phyloP scores from a whole-genome alignment of 2,888 invertebrate species.

The Erynnis tages region DNA sequence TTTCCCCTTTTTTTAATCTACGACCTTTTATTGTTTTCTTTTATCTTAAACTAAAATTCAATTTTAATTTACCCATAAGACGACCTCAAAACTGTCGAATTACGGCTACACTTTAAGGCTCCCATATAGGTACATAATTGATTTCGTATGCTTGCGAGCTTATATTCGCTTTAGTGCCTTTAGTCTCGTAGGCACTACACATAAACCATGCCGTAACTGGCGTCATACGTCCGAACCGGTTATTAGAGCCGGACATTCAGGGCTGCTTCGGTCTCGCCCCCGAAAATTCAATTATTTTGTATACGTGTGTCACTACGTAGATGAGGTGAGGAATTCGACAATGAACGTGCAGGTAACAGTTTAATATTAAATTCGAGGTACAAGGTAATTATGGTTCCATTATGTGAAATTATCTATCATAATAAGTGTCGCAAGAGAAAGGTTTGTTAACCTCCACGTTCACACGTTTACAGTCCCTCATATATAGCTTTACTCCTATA shows the following conservation, averaged over 20 bases:
- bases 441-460: too few relatives aligned
- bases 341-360: background rate
- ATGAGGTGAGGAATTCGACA: background rate
- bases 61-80: too few relatives aligned
- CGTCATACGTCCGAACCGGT: conserved; percentile 37
- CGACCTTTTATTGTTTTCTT: too few relatives aligned
- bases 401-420: too few relatives aligned
- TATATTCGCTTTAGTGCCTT: conserved; percentile 18
- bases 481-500: too few relatives aligned
- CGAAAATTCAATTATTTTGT: conserved; percentile 73
- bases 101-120: background rate
- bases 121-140: conserved; percentile 10
- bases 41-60: too few relatives aligned
- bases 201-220: conserved; percentile 36
- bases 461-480: too few relatives aligned
- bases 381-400: too few relatives aligned
- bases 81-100: too few relatives aligned
- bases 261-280: conserved; percentile 39
- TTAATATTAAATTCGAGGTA: too few relatives aligned
- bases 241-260: conserved; percentile 37
- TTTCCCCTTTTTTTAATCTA: too few relatives aligned
- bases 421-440: too few relatives aligned
- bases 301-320: conserved; percentile 8
- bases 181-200: conserved; percentile 15
- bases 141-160: conserved; percentile 5